Evolutionary conservation across 2,888 invertebrate species (phyloP), one percentile per base, ranked within the genome.

Genomic region (Leucania comma): DNA sequence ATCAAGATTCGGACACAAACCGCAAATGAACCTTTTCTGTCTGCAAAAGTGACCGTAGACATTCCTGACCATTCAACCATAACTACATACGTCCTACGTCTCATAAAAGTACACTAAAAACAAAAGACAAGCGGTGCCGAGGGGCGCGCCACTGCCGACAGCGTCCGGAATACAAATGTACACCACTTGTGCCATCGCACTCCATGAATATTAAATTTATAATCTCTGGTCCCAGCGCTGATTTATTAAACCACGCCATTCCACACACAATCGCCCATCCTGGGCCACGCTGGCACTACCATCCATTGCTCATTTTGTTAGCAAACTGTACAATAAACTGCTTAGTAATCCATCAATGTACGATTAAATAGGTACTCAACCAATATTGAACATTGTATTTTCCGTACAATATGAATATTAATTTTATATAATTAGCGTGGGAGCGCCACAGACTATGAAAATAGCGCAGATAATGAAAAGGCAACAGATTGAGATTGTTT

Each of bases 131-230:
- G 58, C 77, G 42, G 17, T 9, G 20, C 62, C 57, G 68, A 54
- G 58, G 64, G 69, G 60, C n/a, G 24, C 26, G 64, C 59, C 56
- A 65, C 50, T 56, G 62, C 51, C 51, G 69, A 22, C 56, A 24
- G 54, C 70, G 69, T 53, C 69, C 66, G 20, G 74, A 74, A 82
- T 74, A 82, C 71, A 80, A 82, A 81, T 81, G 82, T 81, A 68
- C 75, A 58, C 65, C 69, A 80, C 72, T 80, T 72, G 83, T 57
- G 64, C 72, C 74, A 77, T 80, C 83, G 80, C 83, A 79, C 85
- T 80, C 85, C 81, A 86, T 89, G 89, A 89, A 89, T 89, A 89
- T 88, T 89, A 88, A 89, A 87, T 83, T 82, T 78, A 88, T 88
- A 89, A 88, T 89, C 88, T 87, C 82, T 78, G 77, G 83, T 78